Conservation (phyloP, 2,888 invertebrate species). For the Phengaris arion region DNA sequence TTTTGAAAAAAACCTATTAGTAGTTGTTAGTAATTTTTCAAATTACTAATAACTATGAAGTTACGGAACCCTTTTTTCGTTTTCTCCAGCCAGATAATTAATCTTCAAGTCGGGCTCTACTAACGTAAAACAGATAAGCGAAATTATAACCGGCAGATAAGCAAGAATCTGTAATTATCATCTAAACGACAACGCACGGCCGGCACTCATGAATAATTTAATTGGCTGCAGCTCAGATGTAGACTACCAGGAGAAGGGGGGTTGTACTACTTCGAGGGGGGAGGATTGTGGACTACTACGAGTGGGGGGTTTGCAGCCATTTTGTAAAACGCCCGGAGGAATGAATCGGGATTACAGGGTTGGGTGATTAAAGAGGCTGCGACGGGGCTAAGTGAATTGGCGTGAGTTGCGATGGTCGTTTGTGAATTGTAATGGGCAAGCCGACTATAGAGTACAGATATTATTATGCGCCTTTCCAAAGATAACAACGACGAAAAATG, state of each 20-base stretch:
- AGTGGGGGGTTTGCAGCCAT: neutral
- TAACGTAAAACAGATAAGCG: conserved; percentile 32
- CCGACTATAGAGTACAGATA: neutral
- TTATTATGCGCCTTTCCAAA: no score
- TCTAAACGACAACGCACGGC: conserved; percentile 47
- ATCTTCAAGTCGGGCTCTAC: conserved; percentile 2
- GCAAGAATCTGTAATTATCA: conserved; percentile 47
- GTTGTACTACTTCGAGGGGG: neutral
- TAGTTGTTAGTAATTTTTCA: no score
- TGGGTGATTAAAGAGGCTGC: conserved; percentile 7
- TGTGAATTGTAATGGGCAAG: neutral
- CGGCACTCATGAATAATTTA: conserved; percentile 67
- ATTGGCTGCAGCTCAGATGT: conserved; percentile 48
- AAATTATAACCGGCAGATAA: conserved; percentile 45
- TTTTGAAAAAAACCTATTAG: no score
- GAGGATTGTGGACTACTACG: no score
- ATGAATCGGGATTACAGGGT: conserved; percentile 12
- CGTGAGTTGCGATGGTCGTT: neutral
- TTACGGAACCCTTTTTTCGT: no score
- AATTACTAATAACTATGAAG: no score
- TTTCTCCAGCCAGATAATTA: neutral
- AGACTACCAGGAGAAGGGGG: conserved; percentile 30
- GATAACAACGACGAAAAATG: no score
- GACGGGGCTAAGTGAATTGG: conserved; percentile 2
- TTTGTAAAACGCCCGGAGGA: conserved; percentile 15